Conservation (phyloP, 2,113 vertebrate species). For the Percina caprodes region DNA sequence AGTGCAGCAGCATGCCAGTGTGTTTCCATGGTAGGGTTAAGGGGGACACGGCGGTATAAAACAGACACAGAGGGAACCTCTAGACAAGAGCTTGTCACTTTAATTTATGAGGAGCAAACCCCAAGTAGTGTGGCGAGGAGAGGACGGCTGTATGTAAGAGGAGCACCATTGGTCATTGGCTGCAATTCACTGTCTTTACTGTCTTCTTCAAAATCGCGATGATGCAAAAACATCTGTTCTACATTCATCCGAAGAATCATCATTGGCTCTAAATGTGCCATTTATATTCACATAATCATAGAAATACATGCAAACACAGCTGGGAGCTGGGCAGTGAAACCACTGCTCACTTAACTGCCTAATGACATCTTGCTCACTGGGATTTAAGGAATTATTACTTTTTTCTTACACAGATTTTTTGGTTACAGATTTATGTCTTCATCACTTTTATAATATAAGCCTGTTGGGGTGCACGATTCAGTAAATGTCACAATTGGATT, state of each 20-base stretch:
- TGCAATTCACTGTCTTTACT: background rate
- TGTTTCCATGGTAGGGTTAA: conserved; percentile 57
- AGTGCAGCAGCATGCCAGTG: conserved; percentile 25
- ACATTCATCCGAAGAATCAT: background rate
- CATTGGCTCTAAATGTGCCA: background rate
- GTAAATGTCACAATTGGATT: too few species aligned
- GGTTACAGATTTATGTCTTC: too few species aligned
- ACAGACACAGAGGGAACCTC: conserved; percentile 33
- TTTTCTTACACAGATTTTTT: background rate
- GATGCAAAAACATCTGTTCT: background rate
- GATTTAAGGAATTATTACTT: background rate
- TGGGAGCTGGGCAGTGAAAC: conserved; percentile 5
- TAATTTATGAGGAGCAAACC: conserved; percentile 67
- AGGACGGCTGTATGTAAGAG: background rate
- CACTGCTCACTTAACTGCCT: background rate
- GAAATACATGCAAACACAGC: background rate
- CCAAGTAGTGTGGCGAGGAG: background rate
- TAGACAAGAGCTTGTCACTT: conserved; percentile 54
- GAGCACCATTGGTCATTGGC: conserved; percentile 34
- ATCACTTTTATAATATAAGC: too few species aligned
- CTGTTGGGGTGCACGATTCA: too few species aligned
- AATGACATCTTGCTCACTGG: background rate
- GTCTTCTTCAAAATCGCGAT: background rate
- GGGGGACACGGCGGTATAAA: background rate
- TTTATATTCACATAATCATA: conserved; percentile 10